These are phyloP conservation scores for Mycetomoellerius zeteki DNA, from an alignment of 1,140 invertebrate species.

Conservation along the genomic window DNA sequence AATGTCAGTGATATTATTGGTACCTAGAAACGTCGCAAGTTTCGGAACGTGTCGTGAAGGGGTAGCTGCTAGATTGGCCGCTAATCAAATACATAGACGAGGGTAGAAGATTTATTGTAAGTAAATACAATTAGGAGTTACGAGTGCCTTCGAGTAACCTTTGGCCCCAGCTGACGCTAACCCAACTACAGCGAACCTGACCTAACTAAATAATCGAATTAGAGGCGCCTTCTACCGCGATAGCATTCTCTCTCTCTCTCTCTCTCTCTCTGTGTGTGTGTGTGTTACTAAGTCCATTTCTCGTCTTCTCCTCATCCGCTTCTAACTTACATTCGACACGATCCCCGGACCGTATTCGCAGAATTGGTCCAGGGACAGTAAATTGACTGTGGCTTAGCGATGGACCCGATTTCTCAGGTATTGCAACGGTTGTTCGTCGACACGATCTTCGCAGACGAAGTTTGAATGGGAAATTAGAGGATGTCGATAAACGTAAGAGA, in stretches of 20 bases:
- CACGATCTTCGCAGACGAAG: not conserved
- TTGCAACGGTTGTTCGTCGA: conserved; percentile 11
- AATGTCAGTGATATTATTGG: conserved; percentile 11
- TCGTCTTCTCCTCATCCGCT: conserved; percentile 37
- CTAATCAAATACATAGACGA: conserved; percentile 74
- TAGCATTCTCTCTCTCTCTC: not conserved
- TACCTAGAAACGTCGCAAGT: conserved; percentile 19
- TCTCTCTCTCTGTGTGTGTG: too few relatives aligned
- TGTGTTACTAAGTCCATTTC: conserved; percentile 38
- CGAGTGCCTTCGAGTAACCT: conserved; percentile 76
- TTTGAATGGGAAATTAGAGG: conserved; percentile 20
- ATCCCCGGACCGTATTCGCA: conserved; percentile 9
- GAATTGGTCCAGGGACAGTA: not conserved
- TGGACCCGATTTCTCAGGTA: conserved; percentile 33
- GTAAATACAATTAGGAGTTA: conserved; percentile 80
- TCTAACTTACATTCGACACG: conserved; percentile 28
- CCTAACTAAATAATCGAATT: conserved; percentile 81
- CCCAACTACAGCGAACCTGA: conserved; percentile 72
- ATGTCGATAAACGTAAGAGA: not conserved
- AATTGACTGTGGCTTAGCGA: conserved; percentile 43
- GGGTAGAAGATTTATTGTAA: conserved; percentile 79
- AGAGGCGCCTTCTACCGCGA: conserved; percentile 63
- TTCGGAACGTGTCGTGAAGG: not conserved
- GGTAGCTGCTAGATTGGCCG: conserved; percentile 49
- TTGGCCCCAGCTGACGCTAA: conserved; percentile 73